Evolutionary conservation across 2,888 invertebrate species (phyloP).

Genomic region (Amaurobius ferox): DNA sequence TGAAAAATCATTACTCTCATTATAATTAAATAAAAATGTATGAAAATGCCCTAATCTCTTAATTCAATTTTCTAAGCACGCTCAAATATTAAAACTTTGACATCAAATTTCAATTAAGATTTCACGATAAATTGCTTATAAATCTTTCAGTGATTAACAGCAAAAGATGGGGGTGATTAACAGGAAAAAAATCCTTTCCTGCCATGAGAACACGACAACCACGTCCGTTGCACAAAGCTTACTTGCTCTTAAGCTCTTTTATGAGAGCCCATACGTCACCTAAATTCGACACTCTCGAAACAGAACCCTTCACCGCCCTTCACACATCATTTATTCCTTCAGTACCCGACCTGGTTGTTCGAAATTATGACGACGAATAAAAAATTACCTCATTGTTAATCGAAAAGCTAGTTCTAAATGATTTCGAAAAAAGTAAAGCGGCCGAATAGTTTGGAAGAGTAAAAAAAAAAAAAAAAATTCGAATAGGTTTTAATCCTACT

Average conservation of each 20-base stretch:
- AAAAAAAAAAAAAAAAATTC: neutral
- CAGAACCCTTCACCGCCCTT: neutral
- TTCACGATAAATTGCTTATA: too few species aligned
- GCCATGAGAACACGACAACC: neutral
- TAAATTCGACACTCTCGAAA: neutral
- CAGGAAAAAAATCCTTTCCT: neutral
- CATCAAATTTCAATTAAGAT: too few species aligned
- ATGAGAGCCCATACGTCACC: neutral
- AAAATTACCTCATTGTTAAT: neutral
- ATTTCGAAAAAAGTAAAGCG: neutral
- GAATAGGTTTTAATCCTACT: neutral
- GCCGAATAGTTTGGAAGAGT: neutral
- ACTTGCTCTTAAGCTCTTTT: neutral
- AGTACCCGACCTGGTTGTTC: neutral
- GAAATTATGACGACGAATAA: neutral
- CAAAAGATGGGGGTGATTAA: too few species aligned
- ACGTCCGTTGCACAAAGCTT: neutral
- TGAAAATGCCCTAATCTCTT: too few species aligned
- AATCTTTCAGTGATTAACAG: too few species aligned
- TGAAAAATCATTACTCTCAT: too few species aligned
- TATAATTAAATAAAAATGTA: too few species aligned
- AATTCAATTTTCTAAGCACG: too few species aligned
- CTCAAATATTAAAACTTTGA: too few species aligned
- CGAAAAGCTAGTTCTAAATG: neutral
- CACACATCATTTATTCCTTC: conserved; percentile 1